phyloP scores from a whole-genome alignment of 2,888 invertebrate genomes.

The Sycophila texana region DNA sequence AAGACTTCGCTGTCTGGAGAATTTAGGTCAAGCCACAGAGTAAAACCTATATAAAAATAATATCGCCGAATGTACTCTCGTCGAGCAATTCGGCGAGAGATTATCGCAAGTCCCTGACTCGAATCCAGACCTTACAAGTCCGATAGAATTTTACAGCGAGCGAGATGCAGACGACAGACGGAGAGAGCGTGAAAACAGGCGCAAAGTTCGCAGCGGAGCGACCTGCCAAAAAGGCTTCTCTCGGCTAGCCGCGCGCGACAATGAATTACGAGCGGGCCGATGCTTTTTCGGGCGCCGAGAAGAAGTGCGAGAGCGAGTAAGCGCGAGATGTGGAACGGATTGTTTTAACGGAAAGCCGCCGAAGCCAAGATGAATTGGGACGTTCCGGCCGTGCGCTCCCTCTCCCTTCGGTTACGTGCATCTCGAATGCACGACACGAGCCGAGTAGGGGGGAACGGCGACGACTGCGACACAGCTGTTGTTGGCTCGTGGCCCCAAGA shows the following conservation, averaged over 20 bases:
- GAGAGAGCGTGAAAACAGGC: neutral
- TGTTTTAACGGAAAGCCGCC: slow-evolving; percentile 47
- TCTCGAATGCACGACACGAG: neutral
- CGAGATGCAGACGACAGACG: neutral
- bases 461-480: slow-evolving; percentile 25
- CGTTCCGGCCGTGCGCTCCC: slow-evolving; percentile 28
- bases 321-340: slow-evolving; percentile 36
- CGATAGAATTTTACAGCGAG: no score
- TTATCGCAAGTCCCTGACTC: no score
- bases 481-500: slow-evolving; percentile 45
- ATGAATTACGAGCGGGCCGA: slow-evolving; percentile 43
- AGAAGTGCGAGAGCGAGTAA: neutral
- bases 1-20: no score
- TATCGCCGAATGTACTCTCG: no score
- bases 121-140: no score
- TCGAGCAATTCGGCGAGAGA: neutral
- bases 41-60: no score
- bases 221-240: slow-evolving; percentile 20
- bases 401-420: neutral
- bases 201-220: slow-evolving; percentile 14
- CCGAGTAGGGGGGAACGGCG: neutral
- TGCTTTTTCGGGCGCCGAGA: slow-evolving; percentile 25
- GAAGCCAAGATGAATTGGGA: slow-evolving; percentile 51
- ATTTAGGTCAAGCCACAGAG: no score
- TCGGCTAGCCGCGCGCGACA: slow-evolving; percentile 20